Percentiles rank a stretch among this genome's conserved stretches.
Evolutionary conservation across 2,797 vertebrate genomes (phyloP).

Genomic region (Paratrypauchen microcephalus): DNA sequence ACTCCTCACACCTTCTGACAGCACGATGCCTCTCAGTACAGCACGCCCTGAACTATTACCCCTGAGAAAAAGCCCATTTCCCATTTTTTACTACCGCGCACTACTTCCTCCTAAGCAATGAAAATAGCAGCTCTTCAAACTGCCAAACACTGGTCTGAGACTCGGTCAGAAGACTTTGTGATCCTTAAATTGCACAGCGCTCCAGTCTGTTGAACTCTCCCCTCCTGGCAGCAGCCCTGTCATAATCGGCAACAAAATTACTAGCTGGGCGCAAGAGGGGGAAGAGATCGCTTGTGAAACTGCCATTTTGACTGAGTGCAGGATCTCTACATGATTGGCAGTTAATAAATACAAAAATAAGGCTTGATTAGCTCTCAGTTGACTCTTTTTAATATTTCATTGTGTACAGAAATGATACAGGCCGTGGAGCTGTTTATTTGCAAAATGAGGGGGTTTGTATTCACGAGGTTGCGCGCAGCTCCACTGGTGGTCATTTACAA

Average conservation of each 20-base stretch:
- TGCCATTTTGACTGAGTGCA: slow-evolving; percentile 11
- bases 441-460: slow-evolving; percentile 21
- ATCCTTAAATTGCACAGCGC: slow-evolving; percentile 19
- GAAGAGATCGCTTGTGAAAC: slow-evolving; percentile 14
- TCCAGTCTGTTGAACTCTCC: slow-evolving; percentile 14
- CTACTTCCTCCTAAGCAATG: slow-evolving; percentile 5
- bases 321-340: slow-evolving; percentile 15
- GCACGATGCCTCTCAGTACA: not conserved
- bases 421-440: not conserved
- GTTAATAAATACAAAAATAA: slow-evolving; percentile 23
- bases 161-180: slow-evolving; percentile 1
- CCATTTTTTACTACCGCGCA: not conserved
- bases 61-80: slow-evolving; percentile 2
- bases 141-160: slow-evolving; percentile 5
- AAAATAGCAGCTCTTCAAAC: slow-evolving; percentile 8
- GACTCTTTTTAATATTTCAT: not conserved
- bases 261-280: slow-evolving; percentile 12
- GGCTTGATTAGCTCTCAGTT: slow-evolving; percentile 2
- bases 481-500: slow-evolving; percentile 25
- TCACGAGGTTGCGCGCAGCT: slow-evolving; percentile 14
- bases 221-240: slow-evolving; percentile 16
- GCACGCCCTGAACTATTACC: not conserved
- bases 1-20: not conserved
- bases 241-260: slow-evolving; percentile 21
- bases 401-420: slow-evolving; percentile 15